These are phyloP conservation scores for Sisyra terminalis DNA, from an alignment of 2,888 invertebrate species.

Conservation along the genomic window DNA sequence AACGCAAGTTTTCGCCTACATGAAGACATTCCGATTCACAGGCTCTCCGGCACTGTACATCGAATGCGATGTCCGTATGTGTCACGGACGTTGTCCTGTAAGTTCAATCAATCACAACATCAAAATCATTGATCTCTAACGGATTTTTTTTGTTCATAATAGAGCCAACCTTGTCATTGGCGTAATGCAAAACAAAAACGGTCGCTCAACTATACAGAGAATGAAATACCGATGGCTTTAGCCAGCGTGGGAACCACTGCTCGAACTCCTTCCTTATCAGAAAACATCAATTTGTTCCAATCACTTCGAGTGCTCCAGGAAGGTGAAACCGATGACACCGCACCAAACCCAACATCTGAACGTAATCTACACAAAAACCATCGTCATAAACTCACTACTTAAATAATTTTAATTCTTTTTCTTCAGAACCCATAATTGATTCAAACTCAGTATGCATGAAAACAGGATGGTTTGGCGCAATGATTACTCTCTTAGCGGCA, in stretches of 20 bases:
- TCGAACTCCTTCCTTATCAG: conserved; percentile 41
- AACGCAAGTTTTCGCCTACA: conserved; percentile 86
- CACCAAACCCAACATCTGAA: not conserved
- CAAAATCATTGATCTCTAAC: conserved; percentile 8
- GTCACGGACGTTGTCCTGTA: conserved; percentile 87
- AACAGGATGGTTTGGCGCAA: conserved; percentile 34
- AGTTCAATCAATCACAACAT: conserved; percentile 22
- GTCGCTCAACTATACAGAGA: conserved; percentile 35
- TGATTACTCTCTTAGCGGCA: conserved; percentile 29
- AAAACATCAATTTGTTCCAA: conserved; percentile 82
- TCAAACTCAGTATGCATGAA: conserved; percentile 25
- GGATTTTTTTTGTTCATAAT: conserved; percentile 15
- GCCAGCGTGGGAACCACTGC: conserved; percentile 20
- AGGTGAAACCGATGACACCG: conserved; percentile 49
- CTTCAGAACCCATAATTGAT: conserved; percentile 12
- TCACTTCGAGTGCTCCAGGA: conserved; percentile 76
- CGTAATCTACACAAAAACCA: not conserved
- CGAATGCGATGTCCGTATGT: conserved; percentile 90
- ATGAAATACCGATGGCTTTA: conserved; percentile 25
- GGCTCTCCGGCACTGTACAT: conserved; percentile 88
- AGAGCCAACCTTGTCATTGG: conserved; percentile 91
- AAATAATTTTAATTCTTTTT: not conserved
- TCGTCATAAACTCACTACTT: not conserved
- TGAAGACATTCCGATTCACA: conserved; percentile 88
- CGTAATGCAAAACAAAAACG: conserved; percentile 72